Percentiles rank a stretch among this genome's conserved stretches.
Conservation (phyloP, 2,113 vertebrate genomes). For the Pantherophis guttatus region DNA sequence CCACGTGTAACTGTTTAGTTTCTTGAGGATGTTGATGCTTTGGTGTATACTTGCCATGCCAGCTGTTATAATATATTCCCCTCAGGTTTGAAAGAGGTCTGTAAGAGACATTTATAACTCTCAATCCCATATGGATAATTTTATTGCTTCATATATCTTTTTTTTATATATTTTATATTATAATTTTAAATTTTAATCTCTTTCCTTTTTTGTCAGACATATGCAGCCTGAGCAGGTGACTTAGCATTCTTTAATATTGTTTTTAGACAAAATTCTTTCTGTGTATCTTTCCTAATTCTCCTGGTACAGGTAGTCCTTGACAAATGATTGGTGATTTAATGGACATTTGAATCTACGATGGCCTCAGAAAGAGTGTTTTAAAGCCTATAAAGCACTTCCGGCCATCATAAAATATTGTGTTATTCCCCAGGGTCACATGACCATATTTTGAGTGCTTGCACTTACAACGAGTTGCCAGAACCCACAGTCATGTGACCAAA, state of each 20-base stretch:
- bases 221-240: background rate
- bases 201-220: background rate
- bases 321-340: background rate
- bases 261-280: background rate
- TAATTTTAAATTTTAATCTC: background rate
- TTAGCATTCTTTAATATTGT: background rate
- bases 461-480: background rate
- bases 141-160: background rate
- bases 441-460: background rate
- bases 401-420: background rate
- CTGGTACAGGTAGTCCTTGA: background rate
- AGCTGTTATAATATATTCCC: background rate
- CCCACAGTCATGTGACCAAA: background rate
- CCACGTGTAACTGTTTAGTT: background rate
- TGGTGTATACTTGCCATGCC: background rate
- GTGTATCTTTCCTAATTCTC: background rate
- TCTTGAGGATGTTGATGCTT: background rate
- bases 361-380: background rate
- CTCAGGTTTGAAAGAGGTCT: background rate
- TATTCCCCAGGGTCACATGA: background rate
- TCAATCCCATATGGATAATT: background rate
- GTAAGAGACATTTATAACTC: background rate
- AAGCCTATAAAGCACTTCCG: background rate
- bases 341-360: background rate
- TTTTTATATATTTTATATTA: background rate